Base-by-base conservation (phyloP, 2,888 invertebrate genomes). In the Tetragonula carbonaria region DNA sequence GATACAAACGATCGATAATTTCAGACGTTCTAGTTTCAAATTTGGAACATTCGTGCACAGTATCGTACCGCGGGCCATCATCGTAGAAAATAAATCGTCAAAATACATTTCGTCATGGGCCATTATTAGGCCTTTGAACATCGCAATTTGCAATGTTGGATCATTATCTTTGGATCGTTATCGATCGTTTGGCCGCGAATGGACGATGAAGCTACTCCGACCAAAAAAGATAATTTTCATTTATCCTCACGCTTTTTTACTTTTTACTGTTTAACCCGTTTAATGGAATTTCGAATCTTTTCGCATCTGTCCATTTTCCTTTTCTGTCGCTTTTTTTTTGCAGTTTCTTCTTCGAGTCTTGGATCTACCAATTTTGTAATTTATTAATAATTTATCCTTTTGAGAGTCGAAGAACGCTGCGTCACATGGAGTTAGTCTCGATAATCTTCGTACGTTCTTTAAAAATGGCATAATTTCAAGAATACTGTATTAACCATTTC, bases 211-310 rank as follows among this genome's bases (percentile, higher is more conserved):
- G 14, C 18, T 45, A 45, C 70, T 59, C 63, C 62, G 38, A 33
- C 38, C 55, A n/a, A 28, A 51, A n/a, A n/a, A 53, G 33, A 80
- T 38, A 55, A 68, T 75, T 65, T 71, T 59, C 57, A 75, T 76
- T 57, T 28, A 28, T 28, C 28, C n/a, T 28, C 11, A 18, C 77
- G 57, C 59, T 5, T 2, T 38, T 38, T 38, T 38, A 38, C 38
- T 8, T 38, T 68, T 86, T 90, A 86, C 87, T 89, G 87, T 89
- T 90, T 89, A 89, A 89, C 86, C 85, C 72, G 81, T 91, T 23
- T 23, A 23, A 23, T 23, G 23, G 23, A 23, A 23, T 23, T 23
- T 23, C 90, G 91, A 88, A 92, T 91, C 89, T 91, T 90, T 90
- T 81, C 74, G 76, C 87, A 2, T 38, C 38, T 89, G 91, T 91